A percentile compares a stretch with the other conserved stretches of the same genome.
Conservation (phyloP, 2,797 vertebrate genomes). For the Tamandua tetradactyla region DNA sequence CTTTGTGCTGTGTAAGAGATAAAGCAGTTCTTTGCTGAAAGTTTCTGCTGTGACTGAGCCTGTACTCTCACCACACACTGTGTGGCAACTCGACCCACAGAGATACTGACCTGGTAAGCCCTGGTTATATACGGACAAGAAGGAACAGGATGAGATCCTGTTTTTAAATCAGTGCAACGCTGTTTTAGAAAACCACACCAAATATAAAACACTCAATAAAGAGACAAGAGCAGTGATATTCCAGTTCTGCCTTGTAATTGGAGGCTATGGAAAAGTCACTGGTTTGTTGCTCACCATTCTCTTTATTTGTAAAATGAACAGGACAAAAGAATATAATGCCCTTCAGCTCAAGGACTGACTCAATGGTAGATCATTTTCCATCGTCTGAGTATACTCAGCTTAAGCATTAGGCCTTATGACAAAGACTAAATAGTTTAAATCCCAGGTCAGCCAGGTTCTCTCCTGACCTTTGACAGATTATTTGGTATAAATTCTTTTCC, state of each 20-base stretch:
- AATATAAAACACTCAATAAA: constrained; percentile 28
- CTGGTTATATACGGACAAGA: not conserved
- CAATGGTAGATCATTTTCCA: not conserved
- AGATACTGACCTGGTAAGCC: not conserved
- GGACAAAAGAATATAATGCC: not conserved
- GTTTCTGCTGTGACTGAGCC: no score
- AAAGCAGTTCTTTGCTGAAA: no score
- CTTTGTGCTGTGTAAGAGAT: no score
- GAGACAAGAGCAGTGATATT: not conserved
- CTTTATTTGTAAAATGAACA: not conserved
- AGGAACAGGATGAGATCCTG: not conserved
- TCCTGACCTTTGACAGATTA: not conserved
- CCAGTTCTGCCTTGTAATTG: not conserved
- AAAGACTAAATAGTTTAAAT: not conserved
- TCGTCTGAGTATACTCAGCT: not conserved
- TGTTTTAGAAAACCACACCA: constrained; percentile 11
- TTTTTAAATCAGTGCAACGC: not conserved
- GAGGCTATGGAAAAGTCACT: not conserved
- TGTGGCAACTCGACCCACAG: no score
- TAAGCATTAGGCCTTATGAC: not conserved
- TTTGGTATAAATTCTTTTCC: not conserved
- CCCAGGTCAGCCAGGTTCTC: not conserved
- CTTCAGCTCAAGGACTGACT: not conserved
- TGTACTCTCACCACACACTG: no score
- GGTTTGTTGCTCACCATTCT: not conserved